Evolutionary conservation across 2,888 invertebrate species (phyloP), one percentile per base, ranked within the genome.

Genomic region (Pemphredon lugubris): DNA sequence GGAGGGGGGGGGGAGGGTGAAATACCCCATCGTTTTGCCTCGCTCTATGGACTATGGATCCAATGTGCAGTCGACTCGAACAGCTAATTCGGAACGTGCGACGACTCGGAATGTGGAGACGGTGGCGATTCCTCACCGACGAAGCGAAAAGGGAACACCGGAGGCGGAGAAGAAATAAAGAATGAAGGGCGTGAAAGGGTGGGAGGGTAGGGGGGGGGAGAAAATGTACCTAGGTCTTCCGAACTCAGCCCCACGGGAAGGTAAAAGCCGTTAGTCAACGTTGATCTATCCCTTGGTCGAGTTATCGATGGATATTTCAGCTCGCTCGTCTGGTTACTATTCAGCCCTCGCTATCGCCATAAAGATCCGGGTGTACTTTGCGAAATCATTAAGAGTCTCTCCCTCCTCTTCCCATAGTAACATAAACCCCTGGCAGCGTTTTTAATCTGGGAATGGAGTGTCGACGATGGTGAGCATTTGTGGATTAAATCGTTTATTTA

Each of bases 41-140:
- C 73, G 70, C 73, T 70, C 79, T 71, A 70, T 72, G 83, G 79
- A 81, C 83, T 78, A 83, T 85, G 84, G 86, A 86, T 86, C 80
- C 84, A 75, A 84, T 85, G 86, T 83, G 87, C 87, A 87, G 82
- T 77, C 83, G 79, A 85, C 83, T 81, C 77, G 87, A 88, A 88
- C 87, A 83, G 86, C 86, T 88, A 88, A 88, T 88, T 88, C 84
- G 84, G 84, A 83, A 88, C 88, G 88, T 88, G 88, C 84, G 83
- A 85, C 84, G 87, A 88, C 85, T 88, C 61, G 85, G 78, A 87
- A 88, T 87, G 83, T 74, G 77, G 70, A 73, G 79, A 65, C 75
- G 73, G 75, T 72, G 81, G 76, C 79, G 75, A 82, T 82, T 80
- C 65, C 37, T 79, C 79, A 69, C 69, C 60, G 47, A 32, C 57